A percentile compares a stretch with the other conserved stretches of the same genome.
Evolutionary conservation across 2,113 vertebrate species (phyloP).

Genomic region (Hirundichthys speculiger): DNA sequence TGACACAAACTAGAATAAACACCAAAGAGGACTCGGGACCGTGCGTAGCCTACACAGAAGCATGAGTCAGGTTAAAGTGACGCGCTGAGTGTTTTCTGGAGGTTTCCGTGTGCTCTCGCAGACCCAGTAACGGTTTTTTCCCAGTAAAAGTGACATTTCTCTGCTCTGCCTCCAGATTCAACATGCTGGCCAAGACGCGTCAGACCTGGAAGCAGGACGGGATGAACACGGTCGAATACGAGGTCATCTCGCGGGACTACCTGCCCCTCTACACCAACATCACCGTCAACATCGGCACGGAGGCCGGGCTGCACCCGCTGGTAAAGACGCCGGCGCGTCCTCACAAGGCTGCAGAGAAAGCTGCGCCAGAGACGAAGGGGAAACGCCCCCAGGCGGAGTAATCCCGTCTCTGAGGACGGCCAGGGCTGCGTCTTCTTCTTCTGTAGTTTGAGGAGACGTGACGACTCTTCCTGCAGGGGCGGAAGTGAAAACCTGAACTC

Average conservation of each 20-base stretch:
- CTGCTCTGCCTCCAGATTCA: slow-evolving; percentile 73
- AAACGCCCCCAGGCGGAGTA: neutral
- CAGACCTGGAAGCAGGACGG: slow-evolving; percentile 80
- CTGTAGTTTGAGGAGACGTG: neutral
- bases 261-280: slow-evolving; percentile 85
- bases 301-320: slow-evolving; percentile 49
- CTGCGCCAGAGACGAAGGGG: slow-evolving; percentile 23
- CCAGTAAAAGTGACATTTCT: no score
- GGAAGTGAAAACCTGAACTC: no score
- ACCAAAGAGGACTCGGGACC: no score
- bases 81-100: neutral
- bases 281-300: slow-evolving; percentile 81
- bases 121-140: neutral
- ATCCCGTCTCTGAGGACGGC: no score
- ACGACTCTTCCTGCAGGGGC: neutral
- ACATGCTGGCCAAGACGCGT: slow-evolving; percentile 81
- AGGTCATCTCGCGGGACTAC: slow-evolving; percentile 75
- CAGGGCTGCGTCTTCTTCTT: no score
- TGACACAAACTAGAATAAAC: no score
- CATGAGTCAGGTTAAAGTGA: no score
- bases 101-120: neutral
- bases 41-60: no score
- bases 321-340: neutral
- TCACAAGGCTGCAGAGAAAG: slow-evolving; percentile 13
- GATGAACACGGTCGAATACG: slow-evolving; percentile 79